Evolutionary conservation across 2,888 invertebrate species (phyloP).

Genomic region (Rhamphomyia laevipes): DNA sequence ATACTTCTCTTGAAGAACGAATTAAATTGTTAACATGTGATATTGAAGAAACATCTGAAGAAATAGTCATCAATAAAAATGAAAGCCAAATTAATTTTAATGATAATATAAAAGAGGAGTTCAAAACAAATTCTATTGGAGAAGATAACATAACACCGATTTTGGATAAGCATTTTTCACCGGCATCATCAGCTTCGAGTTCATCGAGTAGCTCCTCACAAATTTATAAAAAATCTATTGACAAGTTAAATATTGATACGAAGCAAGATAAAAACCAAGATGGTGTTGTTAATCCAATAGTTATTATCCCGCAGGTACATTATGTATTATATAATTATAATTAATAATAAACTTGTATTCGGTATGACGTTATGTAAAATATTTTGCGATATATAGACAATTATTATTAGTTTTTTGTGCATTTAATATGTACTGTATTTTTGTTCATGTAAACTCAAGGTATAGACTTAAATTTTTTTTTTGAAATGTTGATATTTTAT

Average conservation of each 20-base stretch:
- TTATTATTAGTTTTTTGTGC: too few species aligned
- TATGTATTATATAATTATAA: too few species aligned
- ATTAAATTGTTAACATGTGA: constrained; percentile 78
- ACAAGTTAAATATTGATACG: constrained; percentile 37
- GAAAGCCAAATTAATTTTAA: constrained; percentile 18
- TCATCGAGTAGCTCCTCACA: constrained; percentile 47
- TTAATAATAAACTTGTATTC: background rate
- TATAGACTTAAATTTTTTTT: background rate
- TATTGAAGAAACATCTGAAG: constrained; percentile 54
- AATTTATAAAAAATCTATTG: constrained; percentile 47
- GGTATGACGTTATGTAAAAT: too few species aligned
- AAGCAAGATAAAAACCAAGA: constrained; percentile 38
- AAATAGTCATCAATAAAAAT: constrained; percentile 22
- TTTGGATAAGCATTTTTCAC: constrained; percentile 49
- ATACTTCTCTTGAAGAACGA: constrained; percentile 73
- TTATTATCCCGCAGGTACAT: constrained; percentile 37
- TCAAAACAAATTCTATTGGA: too few species aligned
- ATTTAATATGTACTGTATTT: too few species aligned
- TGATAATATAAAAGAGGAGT: constrained; percentile 18
- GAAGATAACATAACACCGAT: background rate
- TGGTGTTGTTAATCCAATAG: constrained; percentile 37
- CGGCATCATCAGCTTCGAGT: constrained; percentile 44
- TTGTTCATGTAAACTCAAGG: too few species aligned
- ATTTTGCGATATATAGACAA: too few species aligned
- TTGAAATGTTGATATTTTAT: background rate